Percentiles rank a stretch among this genome's conserved stretches.
Evolutionary conservation across 2,797 vertebrate species (phyloP).

Genomic region (Acanthornis magna): DNA sequence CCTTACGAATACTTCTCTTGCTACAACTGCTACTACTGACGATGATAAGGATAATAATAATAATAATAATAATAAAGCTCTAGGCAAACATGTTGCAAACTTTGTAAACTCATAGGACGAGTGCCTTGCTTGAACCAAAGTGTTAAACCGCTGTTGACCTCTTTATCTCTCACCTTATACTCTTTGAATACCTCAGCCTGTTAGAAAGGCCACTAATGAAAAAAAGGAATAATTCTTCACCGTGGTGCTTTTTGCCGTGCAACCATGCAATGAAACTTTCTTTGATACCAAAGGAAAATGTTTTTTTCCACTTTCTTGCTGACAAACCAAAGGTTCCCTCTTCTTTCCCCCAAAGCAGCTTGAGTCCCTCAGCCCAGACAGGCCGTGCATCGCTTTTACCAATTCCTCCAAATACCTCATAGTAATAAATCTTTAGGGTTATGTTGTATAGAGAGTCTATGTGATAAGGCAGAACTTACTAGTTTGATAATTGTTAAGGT

Average conservation of each 20-base stretch:
- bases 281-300: constrained; percentile 93
- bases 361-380: constrained; percentile 75
- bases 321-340: constrained; percentile 93
- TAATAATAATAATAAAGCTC: constrained; percentile 74
- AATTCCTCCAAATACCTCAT: constrained; percentile 99
- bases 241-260: constrained; percentile 96
- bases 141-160: constrained; percentile 99
- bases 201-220: constrained; percentile 94
- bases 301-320: constrained; percentile 86
- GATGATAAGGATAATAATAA: constrained; percentile 59
- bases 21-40: constrained; percentile 60
- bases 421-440: constrained; percentile 96
- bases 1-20: constrained; percentile 64
- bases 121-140: constrained; percentile 99
- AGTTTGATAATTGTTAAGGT: constrained; percentile 92
- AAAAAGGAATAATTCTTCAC: constrained; percentile 90
- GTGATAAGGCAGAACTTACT: constrained; percentile 93
- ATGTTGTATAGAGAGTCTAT: constrained; percentile 95
- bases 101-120: constrained; percentile 98
- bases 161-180: constrained; percentile 89
- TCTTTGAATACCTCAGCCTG: constrained; percentile 99
- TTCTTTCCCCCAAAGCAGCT: constrained; percentile 61
- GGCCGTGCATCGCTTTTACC: constrained; percentile 93
- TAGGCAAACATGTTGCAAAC: constrained; percentile 88
- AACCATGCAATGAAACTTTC: constrained; percentile 98